Evolutionary conservation across 2,113 vertebrate genomes (phyloP).

Genomic region (Otolemur garnettii): DNA sequence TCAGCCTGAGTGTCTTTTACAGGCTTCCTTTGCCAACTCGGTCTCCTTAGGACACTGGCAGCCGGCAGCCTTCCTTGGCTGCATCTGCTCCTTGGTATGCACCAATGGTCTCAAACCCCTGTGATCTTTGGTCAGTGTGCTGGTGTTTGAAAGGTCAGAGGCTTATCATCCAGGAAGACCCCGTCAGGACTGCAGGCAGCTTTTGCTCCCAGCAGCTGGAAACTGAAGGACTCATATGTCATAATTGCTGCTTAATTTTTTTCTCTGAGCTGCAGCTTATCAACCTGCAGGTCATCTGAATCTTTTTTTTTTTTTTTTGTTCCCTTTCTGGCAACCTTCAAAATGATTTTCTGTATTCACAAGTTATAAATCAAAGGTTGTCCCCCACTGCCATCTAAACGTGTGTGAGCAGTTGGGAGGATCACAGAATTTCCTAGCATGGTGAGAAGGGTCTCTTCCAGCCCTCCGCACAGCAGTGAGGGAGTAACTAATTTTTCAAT

Average conservation of each 20-base stretch:
- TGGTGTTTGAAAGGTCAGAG: background rate
- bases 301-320: background rate
- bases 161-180: background rate
- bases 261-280: background rate
- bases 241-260: background rate
- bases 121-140: background rate
- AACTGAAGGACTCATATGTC: background rate
- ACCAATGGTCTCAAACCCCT: background rate
- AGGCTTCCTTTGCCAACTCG: background rate
- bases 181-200: background rate
- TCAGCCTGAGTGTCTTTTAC: background rate
- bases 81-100: background rate
- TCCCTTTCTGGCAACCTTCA: background rate
- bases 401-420: too few relatives aligned
- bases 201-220: background rate
- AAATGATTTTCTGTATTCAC: background rate
- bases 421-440: rapidly evolving
- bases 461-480: background rate
- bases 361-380: background rate
- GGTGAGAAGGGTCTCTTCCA: background rate
- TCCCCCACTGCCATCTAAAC: background rate
- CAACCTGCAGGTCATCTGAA: background rate
- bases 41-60: background rate
- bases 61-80: background rate
- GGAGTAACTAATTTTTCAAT: too few relatives aligned